A percentile compares a stretch with the other conserved stretches of the same genome.
phyloP scores from a whole-genome alignment of 2,888 invertebrate species.

The Sinodicranocentrus sp. region DNA sequence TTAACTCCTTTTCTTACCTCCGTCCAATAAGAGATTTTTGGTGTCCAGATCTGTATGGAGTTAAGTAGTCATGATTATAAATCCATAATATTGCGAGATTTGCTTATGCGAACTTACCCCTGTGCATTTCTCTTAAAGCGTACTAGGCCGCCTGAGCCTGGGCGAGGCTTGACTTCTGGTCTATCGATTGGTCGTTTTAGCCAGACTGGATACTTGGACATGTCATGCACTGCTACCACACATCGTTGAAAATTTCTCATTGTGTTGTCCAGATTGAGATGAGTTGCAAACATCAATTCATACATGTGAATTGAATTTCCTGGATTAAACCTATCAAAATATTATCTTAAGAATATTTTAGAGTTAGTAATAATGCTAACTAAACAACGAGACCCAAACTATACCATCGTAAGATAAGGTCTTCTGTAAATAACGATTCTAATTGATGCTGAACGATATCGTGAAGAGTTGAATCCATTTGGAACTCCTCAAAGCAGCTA shows the following conservation, averaged over 20 bases:
- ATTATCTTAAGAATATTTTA: too few species aligned
- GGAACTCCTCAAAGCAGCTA: slow-evolving; percentile 70
- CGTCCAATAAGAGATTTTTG: not conserved
- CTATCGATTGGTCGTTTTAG: slow-evolving; percentile 72
- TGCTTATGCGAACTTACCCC: not conserved
- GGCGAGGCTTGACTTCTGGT: slow-evolving; percentile 48
- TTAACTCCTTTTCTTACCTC: not conserved
- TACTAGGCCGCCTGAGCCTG: not conserved
- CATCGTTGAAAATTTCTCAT: slow-evolving; percentile 74
- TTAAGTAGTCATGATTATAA: not conserved
- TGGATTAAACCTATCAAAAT: slow-evolving; percentile 71
- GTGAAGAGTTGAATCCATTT: slow-evolving; percentile 64
- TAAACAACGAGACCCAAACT: too few species aligned
- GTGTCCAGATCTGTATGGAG: not conserved
- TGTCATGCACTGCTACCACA: slow-evolving; percentile 62
- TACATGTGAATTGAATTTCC: slow-evolving; percentile 70
- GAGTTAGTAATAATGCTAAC: too few species aligned
- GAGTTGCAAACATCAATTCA: slow-evolving; percentile 64
- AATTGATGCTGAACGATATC: slow-evolving; percentile 71
- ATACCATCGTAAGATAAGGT: slow-evolving; percentile 72
- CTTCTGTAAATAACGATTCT: slow-evolving; percentile 70
- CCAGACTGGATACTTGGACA: slow-evolving; percentile 68
- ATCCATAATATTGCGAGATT: not conserved
- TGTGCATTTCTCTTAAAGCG: slow-evolving; percentile 28
- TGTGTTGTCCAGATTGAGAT: slow-evolving; percentile 64